Conservation (phyloP, 2,797 vertebrate species). For the Hemitrygon akajei region DNA sequence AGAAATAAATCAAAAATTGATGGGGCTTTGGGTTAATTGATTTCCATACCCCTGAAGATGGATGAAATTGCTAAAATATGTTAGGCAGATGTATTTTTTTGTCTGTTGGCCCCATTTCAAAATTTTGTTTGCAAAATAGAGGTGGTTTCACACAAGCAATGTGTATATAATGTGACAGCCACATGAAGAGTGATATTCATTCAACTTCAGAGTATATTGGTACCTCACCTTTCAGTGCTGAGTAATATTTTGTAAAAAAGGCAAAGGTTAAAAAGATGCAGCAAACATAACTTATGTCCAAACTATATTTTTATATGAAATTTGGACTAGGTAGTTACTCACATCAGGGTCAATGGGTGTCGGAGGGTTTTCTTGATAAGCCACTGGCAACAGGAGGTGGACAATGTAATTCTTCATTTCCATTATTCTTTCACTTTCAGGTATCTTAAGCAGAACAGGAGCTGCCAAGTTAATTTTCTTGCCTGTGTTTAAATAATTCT, state of each 20-base stretch:
- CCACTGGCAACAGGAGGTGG: slow-evolving; percentile 59
- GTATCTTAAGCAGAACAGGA: slow-evolving; percentile 52
- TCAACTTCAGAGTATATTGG: not conserved
- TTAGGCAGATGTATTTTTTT: no score
- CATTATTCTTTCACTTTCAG: slow-evolving; percentile 44
- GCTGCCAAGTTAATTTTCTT: slow-evolving; percentile 56
- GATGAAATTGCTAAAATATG: no score
- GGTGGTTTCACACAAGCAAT: not conserved
- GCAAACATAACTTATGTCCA: not conserved
- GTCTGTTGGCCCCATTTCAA: no score
- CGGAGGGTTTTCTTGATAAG: slow-evolving; percentile 52
- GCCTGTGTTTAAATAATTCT: slow-evolving; percentile 44
- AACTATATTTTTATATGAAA: not conserved
- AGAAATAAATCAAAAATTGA: not conserved
- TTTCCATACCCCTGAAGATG: no score
- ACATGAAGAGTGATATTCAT: not conserved
- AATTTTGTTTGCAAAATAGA: not conserved
- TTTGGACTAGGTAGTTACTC: slow-evolving; percentile 34
- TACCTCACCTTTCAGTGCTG: not conserved
- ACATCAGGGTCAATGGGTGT: slow-evolving; percentile 48
- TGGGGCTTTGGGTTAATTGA: not conserved
- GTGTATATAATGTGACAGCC: not conserved
- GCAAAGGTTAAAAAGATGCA: not conserved
- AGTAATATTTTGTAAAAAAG: not conserved
- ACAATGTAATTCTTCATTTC: slow-evolving; percentile 43